Evolutionary conservation across 2,113 vertebrate species (phyloP), one percentile per base, ranked within the genome.

Genomic region (Paradoxurus hermaphroditus): DNA sequence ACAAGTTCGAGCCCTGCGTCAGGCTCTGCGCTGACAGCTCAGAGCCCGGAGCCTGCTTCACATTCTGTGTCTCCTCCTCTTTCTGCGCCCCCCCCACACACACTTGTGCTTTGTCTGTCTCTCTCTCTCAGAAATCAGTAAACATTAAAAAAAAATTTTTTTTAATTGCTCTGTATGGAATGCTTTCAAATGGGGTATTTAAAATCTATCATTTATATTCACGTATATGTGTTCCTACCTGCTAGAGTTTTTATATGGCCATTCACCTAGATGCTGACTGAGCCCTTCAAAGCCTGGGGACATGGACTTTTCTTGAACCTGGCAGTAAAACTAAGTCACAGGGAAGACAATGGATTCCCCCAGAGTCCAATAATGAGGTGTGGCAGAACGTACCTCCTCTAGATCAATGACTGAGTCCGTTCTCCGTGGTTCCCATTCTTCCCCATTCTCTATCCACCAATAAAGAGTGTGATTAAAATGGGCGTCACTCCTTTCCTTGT

Each of bases 381-480:
- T n/a, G 25, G 51, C 29, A 62, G 65, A 73, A 51, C 29, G 19
- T 25, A 21, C 51, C 25, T 4, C 18, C 44, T 53, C 44, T 25
- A 46, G n/a, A 36, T 36, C 27, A 46, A 77, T 12, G 9, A 23
- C 10, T 12, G 36, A 59, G 4, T 44, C 49, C n/a, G 31, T 31
- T 41, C 51, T 39, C 7, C 0, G 3, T 2, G 34, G 44, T 31
- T 51, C 5, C 18, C n/a, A 29, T 16, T 27, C 16, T 18, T 0
- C 4, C 68, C 11, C 9, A 39, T 21, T 3, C 56, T 44, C n/a
- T 0, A 3, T 25, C 18, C 4, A 25, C 15, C 65, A 27, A 36
- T 21, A 44, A 19, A 63, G 44, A 72, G 51, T 34, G 15, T 11
- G 6, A 34, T n/a, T 0, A 23, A 91, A 88, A 56, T 0, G 31